Evolutionary conservation across 2,888 invertebrate species (phyloP).

Genomic region (Abscondita cerata): DNA sequence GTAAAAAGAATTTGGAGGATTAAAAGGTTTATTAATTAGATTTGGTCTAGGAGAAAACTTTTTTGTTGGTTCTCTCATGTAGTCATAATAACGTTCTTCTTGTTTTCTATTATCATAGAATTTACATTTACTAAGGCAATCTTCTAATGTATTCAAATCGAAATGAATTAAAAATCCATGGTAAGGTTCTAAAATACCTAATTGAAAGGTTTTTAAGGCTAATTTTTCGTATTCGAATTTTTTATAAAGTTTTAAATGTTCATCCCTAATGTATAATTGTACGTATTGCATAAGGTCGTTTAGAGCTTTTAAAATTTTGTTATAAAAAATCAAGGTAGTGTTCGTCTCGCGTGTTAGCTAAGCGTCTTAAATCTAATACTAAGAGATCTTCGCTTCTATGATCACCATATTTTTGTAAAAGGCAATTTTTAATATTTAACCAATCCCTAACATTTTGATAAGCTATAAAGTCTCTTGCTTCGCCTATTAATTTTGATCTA

Average conservation of each 20-base stretch:
- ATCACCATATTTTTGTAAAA: constrained; percentile 19
- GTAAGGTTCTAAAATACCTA: too few species aligned
- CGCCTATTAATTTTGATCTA: too few species aligned
- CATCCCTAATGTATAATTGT: neutral
- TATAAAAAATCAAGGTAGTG: constrained; percentile 3
- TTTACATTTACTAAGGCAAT: too few species aligned
- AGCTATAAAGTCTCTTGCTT: too few species aligned
- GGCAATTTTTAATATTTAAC: neutral
- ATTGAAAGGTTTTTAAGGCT: constrained; percentile 5
- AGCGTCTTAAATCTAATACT: constrained; percentile 6
- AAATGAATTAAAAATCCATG: constrained; percentile 10
- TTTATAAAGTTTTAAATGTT: constrained; percentile 3
- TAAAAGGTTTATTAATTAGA: neutral
- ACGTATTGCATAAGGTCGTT: neutral
- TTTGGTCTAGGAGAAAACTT: neutral
- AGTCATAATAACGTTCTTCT: neutral
- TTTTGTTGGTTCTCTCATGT: neutral
- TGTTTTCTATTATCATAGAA: neutral
- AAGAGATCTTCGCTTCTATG: constrained; percentile 19
- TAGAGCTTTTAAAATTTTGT: neutral
- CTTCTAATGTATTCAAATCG: neutral
- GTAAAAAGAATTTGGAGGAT: neutral
- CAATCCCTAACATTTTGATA: too few species aligned
- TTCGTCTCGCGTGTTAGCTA: neutral
- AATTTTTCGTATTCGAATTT: constrained; percentile 1